Evolutionary conservation across 2,888 invertebrate genomes (phyloP), one percentile per base, ranked within the genome.

Genomic region (Pseudoips prasinana): DNA sequence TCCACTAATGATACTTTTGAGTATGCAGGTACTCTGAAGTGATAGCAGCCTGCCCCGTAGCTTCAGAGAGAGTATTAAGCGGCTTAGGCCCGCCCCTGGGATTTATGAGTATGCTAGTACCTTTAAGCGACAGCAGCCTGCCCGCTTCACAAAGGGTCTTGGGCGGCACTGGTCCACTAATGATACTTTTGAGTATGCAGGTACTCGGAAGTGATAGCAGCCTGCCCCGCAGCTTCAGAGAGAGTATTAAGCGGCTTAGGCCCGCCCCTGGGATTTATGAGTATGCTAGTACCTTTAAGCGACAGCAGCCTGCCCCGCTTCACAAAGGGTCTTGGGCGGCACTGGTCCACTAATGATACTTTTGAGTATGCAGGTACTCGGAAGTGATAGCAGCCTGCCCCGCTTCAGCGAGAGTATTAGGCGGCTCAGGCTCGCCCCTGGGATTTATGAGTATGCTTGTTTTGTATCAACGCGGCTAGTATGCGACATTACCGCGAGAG

Each of bases 1-100:
- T 5, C 5, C 5, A 2, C 14, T 5, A 3, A 14, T 14, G 14
- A 5, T 2, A 14, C 14, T 14, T 3, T 14, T 5, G 5, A 14
- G 14, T 14, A 3, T 5, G 2, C n/a, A n/a, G n/a, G n/a, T n/a
- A n/a, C n/a, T n/a, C n/a, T n/a, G n/a, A n/a, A n/a, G n/a, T n/a
- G n/a, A n/a, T n/a, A n/a, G 99, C 98, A 92, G 99, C 98, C 5
- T 95, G 94, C 0, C 98, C 99, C 7, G 99, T n/a, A n/a, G n/a
- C 99, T 88, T 99, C 99, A 44, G 95, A 94, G 23, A 99, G 88
- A 0, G 98, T 98, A 79, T 96, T 94, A 0, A 99, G 99, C n/a
- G 99, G 97, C 10, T 98, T 64, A 7, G 58, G 50, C 0, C 37
- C 65, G 0, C 57, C 58, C 8, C 41, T 28, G 0, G 66, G 69